phyloP scores from a whole-genome alignment of 2,888 invertebrate species.

The Ichneumon xanthorius region DNA sequence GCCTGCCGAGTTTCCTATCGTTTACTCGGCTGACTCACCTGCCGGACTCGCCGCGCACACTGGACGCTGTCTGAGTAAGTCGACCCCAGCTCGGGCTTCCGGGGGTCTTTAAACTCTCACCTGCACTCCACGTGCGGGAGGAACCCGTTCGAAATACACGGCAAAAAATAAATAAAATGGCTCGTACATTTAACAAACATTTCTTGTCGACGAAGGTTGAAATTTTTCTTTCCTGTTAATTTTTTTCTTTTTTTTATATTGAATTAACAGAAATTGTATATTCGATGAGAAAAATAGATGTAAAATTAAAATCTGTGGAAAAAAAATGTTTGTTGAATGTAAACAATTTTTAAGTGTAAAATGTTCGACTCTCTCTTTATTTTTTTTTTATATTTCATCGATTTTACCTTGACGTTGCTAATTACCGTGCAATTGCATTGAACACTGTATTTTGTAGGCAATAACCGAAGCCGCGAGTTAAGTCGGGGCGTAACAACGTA shows the following conservation, averaged over 20 bases:
- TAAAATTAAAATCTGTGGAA: background rate
- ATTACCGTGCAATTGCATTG: background rate
- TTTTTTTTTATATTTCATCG: background rate
- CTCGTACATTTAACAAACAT: background rate
- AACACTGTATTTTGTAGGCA: background rate
- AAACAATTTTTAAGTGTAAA: background rate
- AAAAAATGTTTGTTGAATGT: background rate
- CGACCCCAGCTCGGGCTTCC: constrained; percentile 53
- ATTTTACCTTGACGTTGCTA: background rate
- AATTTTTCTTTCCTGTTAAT: background rate
- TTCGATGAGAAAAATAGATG: background rate
- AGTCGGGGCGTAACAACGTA: background rate
- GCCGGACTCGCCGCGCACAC: constrained; percentile 68
- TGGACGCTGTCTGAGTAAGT: constrained; percentile 23
- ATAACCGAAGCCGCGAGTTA: background rate
- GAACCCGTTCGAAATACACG: background rate
- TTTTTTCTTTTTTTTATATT: background rate
- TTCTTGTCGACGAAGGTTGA: background rate
- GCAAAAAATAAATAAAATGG: background rate
- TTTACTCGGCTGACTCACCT: constrained; percentile 77
- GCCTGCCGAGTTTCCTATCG: constrained; percentile 68
- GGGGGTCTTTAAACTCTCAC: constrained; percentile 77
- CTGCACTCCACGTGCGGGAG: constrained; percentile 68
- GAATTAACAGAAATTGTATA: background rate
- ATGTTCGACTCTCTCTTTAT: background rate